Conservation (phyloP, 1,140 invertebrate species). For the Andrena cerasifolii region DNA sequence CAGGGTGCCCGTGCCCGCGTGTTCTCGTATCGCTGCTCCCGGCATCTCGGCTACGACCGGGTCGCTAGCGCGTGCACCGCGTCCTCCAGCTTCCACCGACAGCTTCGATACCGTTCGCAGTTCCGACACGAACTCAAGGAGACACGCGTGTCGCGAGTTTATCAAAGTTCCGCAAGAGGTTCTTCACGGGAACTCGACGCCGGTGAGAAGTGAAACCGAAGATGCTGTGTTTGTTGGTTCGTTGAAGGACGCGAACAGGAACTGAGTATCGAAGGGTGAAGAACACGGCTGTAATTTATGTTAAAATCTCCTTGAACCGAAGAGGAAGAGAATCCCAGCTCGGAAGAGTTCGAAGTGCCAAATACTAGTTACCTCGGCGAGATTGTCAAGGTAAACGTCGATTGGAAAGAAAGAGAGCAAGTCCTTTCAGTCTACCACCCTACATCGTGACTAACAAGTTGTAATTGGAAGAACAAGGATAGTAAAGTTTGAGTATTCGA, state of each 20-base stretch:
- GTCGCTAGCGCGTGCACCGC: not conserved
- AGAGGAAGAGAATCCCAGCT: no score
- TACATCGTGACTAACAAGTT: not conserved
- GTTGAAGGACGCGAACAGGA: not conserved
- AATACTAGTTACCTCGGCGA: not conserved
- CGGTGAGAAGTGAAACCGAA: no score
- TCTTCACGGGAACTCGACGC: no score
- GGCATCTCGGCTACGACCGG: not conserved
- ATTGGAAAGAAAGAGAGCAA: no score
- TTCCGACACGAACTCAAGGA: no score
- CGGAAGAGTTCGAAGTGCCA: not conserved
- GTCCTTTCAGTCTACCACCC: not conserved
- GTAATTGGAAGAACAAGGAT: not conserved
- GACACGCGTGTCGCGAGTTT: no score
- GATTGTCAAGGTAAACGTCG: no score
- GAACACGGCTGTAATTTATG: no score
- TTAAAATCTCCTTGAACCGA: no score
- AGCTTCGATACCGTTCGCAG: no score
- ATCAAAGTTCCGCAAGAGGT: no score
- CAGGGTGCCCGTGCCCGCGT: conserved; percentile 26
- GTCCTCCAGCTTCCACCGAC: not conserved
- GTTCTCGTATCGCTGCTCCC: not conserved
- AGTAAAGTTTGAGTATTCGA: not conserved
- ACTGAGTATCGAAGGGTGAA: not conserved
- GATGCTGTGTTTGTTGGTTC: not conserved